These are phyloP conservation scores for Clytia hemisphaerica DNA, from an alignment of 30 jellyfish, hydroid and myxozoan genomes.

Conservation along the genomic window DNA sequence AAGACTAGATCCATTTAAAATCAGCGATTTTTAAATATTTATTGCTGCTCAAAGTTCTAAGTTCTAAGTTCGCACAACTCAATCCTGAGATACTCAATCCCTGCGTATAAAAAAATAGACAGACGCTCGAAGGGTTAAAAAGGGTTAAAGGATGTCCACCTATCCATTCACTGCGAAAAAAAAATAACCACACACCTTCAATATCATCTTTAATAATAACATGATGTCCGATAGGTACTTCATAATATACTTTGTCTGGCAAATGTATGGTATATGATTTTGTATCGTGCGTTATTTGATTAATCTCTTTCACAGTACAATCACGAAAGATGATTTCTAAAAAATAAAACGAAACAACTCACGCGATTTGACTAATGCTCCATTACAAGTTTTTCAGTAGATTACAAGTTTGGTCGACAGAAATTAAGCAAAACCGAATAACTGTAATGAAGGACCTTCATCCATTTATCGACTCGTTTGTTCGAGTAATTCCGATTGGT, in stretches of 20 bases:
- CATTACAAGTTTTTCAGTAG: neutral
- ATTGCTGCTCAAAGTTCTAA: too few relatives aligned
- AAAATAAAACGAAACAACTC: neutral
- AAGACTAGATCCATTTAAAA: too few relatives aligned
- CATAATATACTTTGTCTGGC: slow-evolving; percentile 59
- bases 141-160: too few relatives aligned
- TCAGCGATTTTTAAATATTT: too few relatives aligned
- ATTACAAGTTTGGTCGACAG: too few relatives aligned
- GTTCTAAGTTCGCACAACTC: too few relatives aligned
- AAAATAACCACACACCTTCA: slow-evolving; percentile 32
- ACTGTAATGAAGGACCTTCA: neutral
- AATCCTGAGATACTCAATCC: too few relatives aligned
- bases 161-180: too few relatives aligned
- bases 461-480: too few relatives aligned
- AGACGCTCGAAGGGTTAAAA: too few relatives aligned
- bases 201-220: slow-evolving; percentile 46
- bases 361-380: neutral
- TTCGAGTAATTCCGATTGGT: too few relatives aligned
- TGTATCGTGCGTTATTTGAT: slow-evolving; percentile 49
- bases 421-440: neutral
- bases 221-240: slow-evolving; percentile 78
- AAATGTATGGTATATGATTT: slow-evolving; percentile 33
- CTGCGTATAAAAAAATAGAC: too few relatives aligned
- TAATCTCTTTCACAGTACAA: slow-evolving; percentile 33
- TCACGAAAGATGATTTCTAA: slow-evolving; percentile 48